These are phyloP conservation scores for Melanerpes aurifrons DNA, from an alignment of 2,113 vertebrate genomes.

Conservation along the genomic window DNA sequence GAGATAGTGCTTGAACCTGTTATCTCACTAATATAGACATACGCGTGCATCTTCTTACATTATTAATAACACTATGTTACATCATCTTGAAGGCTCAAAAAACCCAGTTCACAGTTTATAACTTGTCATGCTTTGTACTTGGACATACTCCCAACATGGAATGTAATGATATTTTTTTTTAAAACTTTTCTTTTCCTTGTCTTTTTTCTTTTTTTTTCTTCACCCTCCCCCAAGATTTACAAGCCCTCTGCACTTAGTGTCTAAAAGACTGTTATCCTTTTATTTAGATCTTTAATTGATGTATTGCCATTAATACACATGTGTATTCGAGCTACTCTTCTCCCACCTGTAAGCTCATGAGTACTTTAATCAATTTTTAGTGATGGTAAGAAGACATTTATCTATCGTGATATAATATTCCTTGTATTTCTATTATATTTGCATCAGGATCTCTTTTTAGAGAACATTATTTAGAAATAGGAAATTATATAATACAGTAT, in stretches of 20 bases:
- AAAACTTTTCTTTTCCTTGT: neutral
- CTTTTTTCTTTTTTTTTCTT: neutral
- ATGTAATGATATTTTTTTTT: neutral
- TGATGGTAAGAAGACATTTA: neutral
- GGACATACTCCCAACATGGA: fast-evolving
- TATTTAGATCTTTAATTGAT: neutral
- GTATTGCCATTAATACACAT: neutral
- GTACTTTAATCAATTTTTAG: neutral
- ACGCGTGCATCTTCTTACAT: neutral
- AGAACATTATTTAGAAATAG: neutral
- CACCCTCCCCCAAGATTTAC: neutral
- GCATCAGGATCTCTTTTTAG: neutral
- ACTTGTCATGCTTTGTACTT: neutral
- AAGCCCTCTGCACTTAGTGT: neutral
- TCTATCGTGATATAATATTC: neutral
- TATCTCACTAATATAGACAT: neutral
- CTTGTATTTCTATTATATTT: neutral
- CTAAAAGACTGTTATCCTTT: neutral
- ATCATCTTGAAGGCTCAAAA: neutral
- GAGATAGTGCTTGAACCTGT: neutral
- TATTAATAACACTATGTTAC: neutral
- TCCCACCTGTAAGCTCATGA: neutral
- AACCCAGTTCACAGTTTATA: neutral
- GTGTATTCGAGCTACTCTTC: neutral
- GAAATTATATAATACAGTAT: neutral